Conservation (phyloP, 2,797 vertebrate genomes). For the Dallia pectoralis region DNA sequence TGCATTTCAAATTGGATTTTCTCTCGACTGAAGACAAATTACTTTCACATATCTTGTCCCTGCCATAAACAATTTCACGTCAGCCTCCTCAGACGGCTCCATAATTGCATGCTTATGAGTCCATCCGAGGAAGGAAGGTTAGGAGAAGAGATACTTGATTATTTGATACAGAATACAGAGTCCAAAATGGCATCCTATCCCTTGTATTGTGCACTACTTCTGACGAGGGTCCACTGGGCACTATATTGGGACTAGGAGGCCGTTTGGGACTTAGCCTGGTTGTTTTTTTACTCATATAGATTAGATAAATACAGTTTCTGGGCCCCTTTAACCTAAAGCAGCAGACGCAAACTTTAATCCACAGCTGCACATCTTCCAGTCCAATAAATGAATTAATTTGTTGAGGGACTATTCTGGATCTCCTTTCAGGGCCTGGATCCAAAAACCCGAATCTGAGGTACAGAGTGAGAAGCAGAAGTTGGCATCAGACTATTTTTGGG, state of each 20-base stretch:
- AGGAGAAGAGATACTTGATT: background rate
- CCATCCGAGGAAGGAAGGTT: slow-evolving; percentile 35
- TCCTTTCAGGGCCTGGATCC: slow-evolving; percentile 7
- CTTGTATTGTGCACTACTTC: background rate
- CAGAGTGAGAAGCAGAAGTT: background rate
- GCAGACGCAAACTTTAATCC: slow-evolving; percentile 24
- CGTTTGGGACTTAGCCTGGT: background rate
- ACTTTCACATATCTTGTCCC: slow-evolving; percentile 23
- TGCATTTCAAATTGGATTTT: slow-evolving; percentile 58
- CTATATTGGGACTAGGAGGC: background rate
- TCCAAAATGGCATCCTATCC: background rate
- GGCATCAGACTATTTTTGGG: background rate
- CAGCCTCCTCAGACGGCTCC: slow-evolving; percentile 26
- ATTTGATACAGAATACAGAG: no score
- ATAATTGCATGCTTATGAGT: slow-evolving; percentile 68
- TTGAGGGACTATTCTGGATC: slow-evolving; percentile 21
- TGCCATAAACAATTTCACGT: slow-evolving; percentile 40
- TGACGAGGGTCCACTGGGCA: background rate
- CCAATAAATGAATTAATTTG: slow-evolving; percentile 16
- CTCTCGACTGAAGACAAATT: slow-evolving; percentile 33
- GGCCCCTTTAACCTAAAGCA: background rate
- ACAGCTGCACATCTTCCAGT: slow-evolving; percentile 13
- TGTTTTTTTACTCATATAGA: slow-evolving; percentile 28
- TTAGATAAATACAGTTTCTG: slow-evolving; percentile 29
- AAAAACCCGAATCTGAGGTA: background rate